These are phyloP conservation scores for Pseudolaguvia tuberculata DNA, from an alignment of 2,113 vertebrate species.

Conservation along the genomic window DNA sequence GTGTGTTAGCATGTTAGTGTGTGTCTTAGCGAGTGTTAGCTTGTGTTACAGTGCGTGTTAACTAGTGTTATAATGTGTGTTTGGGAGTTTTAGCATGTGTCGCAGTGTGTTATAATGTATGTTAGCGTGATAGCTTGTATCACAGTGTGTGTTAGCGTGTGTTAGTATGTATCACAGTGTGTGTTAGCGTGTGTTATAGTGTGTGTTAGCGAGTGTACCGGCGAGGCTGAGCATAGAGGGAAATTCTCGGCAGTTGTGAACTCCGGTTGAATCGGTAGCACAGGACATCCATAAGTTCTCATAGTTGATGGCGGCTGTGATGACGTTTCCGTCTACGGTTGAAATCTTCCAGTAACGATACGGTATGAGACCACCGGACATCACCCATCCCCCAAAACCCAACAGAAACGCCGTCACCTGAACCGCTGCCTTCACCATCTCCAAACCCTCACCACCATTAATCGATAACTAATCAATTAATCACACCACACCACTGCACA, in stretches of 20 bases:
- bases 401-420: slow-evolving; percentile 61
- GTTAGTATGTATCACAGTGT: not conserved
- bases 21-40: not conserved
- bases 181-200: not conserved
- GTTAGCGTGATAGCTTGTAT: too few relatives aligned
- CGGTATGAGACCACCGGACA: slow-evolving; percentile 58
- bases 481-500: not conserved
- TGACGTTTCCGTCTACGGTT: slow-evolving; percentile 72
- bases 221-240: slow-evolving; percentile 75
- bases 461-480: not conserved
- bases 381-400: slow-evolving; percentile 64
- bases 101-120: too few relatives aligned
- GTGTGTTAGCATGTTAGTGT: not conserved
- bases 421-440: slow-evolving; percentile 56
- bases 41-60: not conserved
- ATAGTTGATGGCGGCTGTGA: slow-evolving; percentile 78
- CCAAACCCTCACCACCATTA: not conserved
- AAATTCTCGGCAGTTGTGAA: slow-evolving; percentile 82
- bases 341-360: slow-evolving; percentile 67
- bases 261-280: slow-evolving; percentile 75
- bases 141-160: not conserved
- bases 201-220: slow-evolving; percentile 60
- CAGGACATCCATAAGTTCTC: slow-evolving; percentile 85
- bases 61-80: not conserved
- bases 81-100: not conserved